Percentiles rank a stretch among this genome's conserved stretches.
These are phyloP conservation scores for Dasysyrphus albostriatus DNA, from an alignment of 2,888 invertebrate genomes.

Conservation along the genomic window DNA sequence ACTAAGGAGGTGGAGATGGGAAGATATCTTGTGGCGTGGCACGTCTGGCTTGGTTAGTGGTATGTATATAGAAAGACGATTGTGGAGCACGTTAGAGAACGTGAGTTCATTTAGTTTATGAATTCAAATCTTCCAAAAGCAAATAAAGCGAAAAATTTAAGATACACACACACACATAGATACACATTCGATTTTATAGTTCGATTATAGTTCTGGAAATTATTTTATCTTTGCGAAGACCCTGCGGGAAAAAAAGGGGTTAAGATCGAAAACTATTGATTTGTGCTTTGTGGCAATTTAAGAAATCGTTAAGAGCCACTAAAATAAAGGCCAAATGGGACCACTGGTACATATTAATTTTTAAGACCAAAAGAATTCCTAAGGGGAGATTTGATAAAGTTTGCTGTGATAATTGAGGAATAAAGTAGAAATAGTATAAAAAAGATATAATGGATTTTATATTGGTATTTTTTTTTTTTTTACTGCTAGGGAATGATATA, in stretches of 20 bases:
- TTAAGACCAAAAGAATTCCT: conserved; percentile 14
- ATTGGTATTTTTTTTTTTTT: background rate
- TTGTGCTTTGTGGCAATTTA: conserved; percentile 54
- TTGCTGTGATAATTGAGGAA: conserved; percentile 18
- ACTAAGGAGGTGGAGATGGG: background rate
- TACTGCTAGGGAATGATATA: background rate
- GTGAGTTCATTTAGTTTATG: conserved; percentile 65
- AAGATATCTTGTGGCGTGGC: conserved; percentile 4
- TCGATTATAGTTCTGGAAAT: conserved; percentile 41
- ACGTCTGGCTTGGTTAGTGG: conserved; percentile 31
- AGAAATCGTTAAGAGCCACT: conserved; percentile 51
- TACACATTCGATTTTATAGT: conserved; percentile 46
- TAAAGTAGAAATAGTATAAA: conserved; percentile 16
- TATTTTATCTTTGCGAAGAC: background rate
- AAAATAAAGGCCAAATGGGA: background rate
- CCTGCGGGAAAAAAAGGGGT: background rate
- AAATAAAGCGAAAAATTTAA: conserved; percentile 59
- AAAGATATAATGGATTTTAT: conserved; percentile 7
- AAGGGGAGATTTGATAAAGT: conserved; percentile 18
- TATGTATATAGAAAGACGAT: conserved; percentile 11
- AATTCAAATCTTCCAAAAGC: conserved; percentile 54
- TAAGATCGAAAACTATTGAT: conserved; percentile 32
- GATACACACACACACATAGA: conserved; percentile 10
- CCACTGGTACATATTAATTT: conserved; percentile 14
- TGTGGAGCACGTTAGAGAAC: conserved; percentile 50